Evolutionary conservation across 2,797 vertebrate species (phyloP).

Genomic region (Prunella strophiata): DNA sequence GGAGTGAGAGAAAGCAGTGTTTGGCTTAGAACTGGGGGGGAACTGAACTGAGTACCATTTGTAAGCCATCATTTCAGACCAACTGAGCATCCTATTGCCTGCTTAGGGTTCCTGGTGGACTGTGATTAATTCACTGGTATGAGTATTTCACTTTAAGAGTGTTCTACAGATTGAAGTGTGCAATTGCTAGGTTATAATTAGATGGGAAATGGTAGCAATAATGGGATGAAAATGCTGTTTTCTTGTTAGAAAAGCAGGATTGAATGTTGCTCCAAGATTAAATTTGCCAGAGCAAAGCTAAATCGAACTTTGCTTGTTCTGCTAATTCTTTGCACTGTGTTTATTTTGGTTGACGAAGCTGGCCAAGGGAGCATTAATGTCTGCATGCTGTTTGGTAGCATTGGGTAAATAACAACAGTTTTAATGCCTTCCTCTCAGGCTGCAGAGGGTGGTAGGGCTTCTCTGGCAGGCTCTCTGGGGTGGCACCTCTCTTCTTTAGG

Average conservation of each 20-base stretch:
- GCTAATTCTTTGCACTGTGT: neutral
- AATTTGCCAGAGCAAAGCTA: neutral
- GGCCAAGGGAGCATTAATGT: neutral
- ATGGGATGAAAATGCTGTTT: neutral
- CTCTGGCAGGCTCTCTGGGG: neutral
- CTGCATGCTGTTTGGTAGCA: accelerated
- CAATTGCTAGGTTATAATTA: neutral
- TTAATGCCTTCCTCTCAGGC: neutral
- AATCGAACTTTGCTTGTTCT: neutral
- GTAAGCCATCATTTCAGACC: neutral
- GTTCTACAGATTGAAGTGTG: neutral
- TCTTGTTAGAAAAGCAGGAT: neutral
- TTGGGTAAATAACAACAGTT: neutral
- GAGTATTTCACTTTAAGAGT: neutral
- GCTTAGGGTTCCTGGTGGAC: neutral
- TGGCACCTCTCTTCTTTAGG: neutral
- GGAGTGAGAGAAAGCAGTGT: neutral
- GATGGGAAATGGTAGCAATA: neutral
- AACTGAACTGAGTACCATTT: neutral
- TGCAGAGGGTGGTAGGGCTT: neutral
- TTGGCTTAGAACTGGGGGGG: neutral
- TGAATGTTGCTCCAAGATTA: neutral
- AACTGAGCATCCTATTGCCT: neutral
- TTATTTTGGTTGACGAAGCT: neutral
- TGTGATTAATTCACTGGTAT: neutral